A percentile compares a stretch with the other conserved stretches of the same genome.
Conservation (phyloP, 2,797 vertebrate species). For the Chelon auratus region DNA sequence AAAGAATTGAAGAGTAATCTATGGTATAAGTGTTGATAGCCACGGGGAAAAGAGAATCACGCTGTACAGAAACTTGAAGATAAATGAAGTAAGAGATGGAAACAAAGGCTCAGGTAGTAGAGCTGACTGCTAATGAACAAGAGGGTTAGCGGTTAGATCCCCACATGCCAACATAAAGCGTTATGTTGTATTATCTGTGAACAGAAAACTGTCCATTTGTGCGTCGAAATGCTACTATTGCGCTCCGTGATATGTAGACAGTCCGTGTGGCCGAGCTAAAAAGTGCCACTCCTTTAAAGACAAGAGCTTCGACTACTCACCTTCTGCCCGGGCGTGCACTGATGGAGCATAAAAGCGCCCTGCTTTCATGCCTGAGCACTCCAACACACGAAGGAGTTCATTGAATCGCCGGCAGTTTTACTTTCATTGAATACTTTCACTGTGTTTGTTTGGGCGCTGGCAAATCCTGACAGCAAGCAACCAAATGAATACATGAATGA, state of each 20-base stretch:
- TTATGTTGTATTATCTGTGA: too few relatives aligned
- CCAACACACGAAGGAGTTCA: conserved; percentile 16
- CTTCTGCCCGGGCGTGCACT: background rate
- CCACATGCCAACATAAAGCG: too few relatives aligned
- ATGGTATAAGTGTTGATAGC: background rate
- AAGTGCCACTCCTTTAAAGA: conserved; percentile 19
- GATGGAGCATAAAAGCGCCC: conserved; percentile 12
- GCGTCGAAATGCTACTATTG: background rate
- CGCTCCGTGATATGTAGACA: conserved; percentile 32
- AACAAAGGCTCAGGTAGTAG: background rate
- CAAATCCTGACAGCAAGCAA: conserved; percentile 1
- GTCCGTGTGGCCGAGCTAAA: conserved; percentile 20
- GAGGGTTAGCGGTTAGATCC: too few relatives aligned
- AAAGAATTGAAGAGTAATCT: background rate
- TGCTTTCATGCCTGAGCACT: conserved; percentile 14
- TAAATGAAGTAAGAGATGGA: background rate
- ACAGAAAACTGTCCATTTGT: background rate
- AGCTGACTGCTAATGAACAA: too few relatives aligned
- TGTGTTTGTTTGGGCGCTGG: conserved; percentile 31
- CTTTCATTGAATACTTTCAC: conserved; percentile 40
- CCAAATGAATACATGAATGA: background rate
- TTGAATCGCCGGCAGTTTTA: conserved; percentile 32
- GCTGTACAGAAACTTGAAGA: background rate
- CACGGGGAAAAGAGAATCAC: background rate
- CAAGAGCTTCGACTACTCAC: conserved; percentile 10